A percentile compares a stretch with the other conserved stretches of the same genome.
These are phyloP conservation scores for Mohoua ochrocephala DNA, from an alignment of 2,113 vertebrate species.

Conservation along the genomic window DNA sequence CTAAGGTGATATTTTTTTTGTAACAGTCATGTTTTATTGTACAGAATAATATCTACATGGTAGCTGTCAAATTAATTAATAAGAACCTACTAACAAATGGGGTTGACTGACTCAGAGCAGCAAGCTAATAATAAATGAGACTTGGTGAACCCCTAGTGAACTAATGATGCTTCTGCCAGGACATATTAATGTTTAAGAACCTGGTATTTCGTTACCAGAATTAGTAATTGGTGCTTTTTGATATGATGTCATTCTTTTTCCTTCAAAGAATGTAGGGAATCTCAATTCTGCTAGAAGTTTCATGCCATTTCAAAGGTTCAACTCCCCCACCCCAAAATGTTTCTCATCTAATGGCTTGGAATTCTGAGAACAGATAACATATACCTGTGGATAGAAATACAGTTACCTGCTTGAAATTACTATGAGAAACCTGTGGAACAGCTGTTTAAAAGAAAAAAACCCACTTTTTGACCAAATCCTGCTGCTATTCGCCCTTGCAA, in stretches of 20 bases:
- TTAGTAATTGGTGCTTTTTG: not conserved
- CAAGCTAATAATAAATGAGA: not conserved
- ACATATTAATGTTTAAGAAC: not conserved
- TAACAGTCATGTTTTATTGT: not conserved
- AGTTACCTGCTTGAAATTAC: not conserved
- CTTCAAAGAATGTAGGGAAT: not conserved
- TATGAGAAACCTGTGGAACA: not conserved
- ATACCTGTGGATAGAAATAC: not conserved
- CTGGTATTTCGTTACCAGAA: not conserved
- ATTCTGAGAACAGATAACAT: not conserved
- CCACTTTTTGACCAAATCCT: not conserved
- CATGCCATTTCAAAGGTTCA: not conserved
- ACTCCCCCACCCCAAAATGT: not conserved
- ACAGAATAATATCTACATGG: not conserved
- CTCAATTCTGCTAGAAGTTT: not conserved
- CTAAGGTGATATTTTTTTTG: not conserved
- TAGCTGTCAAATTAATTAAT: not conserved
- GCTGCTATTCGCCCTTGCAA: not conserved
- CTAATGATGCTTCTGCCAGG: not conserved
- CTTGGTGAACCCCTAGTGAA: not conserved
- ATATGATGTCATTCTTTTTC: not conserved
- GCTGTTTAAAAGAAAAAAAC: not conserved
- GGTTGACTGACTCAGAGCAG: not conserved
- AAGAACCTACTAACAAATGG: not conserved
- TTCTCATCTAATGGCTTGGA: not conserved